phyloP scores from a whole-genome alignment of 2,113 vertebrate species.

The Leptodactylus fuscus region DNA sequence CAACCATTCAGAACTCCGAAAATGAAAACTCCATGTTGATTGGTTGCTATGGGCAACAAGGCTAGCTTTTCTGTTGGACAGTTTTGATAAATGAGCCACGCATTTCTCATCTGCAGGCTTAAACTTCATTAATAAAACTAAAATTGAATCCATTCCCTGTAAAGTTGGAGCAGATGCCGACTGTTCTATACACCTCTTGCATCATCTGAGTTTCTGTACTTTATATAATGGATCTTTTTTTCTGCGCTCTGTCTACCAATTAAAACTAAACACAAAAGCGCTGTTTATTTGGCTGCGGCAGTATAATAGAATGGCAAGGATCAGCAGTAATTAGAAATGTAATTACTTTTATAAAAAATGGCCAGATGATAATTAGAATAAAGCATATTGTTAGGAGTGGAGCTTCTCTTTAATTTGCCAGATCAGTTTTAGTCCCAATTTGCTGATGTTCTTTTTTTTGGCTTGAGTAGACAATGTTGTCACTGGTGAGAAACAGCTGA shows the following conservation, averaged over 20 bases:
- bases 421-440: slow-evolving; percentile 51
- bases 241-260: slow-evolving; percentile 10
- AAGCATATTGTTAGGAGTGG: slow-evolving; percentile 55
- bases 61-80: too few species aligned
- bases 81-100: too few species aligned
- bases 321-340: slow-evolving; percentile 60
- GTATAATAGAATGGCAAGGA: slow-evolving; percentile 56
- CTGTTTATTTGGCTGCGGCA: slow-evolving; percentile 51
- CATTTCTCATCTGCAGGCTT: not conserved
- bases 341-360: slow-evolving; percentile 57
- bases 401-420: slow-evolving; percentile 49
- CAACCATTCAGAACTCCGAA: too few species aligned
- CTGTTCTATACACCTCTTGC: not conserved
- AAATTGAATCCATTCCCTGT: not conserved
- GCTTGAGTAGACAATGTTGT: slow-evolving; percentile 25
- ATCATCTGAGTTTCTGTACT: not conserved
- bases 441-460: slow-evolving; percentile 41
- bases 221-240: not conserved
- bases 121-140: not conserved
- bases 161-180: not conserved
- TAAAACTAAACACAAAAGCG: slow-evolving; percentile 24
- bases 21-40: too few species aligned
- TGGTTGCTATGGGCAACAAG: too few species aligned
- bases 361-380: slow-evolving; percentile 54
- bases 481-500: slow-evolving; percentile 20